These are phyloP conservation scores for Cylloceria caligata DNA, from an alignment of 2,888 invertebrate genomes.

Conservation along the genomic window DNA sequence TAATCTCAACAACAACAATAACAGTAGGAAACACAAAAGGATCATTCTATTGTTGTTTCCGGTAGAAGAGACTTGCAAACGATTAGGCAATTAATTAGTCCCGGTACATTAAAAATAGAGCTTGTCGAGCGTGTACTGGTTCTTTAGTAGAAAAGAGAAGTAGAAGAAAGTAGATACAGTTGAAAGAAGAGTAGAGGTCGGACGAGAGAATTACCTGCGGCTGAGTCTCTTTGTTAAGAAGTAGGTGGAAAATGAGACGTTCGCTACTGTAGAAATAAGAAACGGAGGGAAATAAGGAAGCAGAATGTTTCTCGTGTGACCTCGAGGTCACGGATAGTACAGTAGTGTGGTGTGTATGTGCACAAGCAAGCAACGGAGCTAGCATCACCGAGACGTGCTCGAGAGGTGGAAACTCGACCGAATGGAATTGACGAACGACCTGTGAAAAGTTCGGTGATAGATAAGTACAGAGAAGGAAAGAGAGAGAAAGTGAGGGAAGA, in stretches of 20 bases:
- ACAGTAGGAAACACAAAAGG: too few relatives aligned
- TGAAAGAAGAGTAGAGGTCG: background rate
- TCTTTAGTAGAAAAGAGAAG: background rate
- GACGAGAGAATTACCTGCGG: background rate
- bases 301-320: slow-evolving; percentile 34
- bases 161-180: background rate
- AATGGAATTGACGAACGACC: slow-evolving; percentile 44
- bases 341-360: background rate
- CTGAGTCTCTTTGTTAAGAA: slow-evolving; percentile 3
- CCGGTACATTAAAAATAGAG: background rate
- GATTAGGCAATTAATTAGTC: slow-evolving; percentile 36
- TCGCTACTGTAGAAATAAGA: slow-evolving; percentile 1
- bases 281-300: slow-evolving; percentile 5
- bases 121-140: background rate
- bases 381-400: background rate
- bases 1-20: background rate
- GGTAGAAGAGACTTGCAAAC: slow-evolving; percentile 5
- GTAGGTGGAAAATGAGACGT: slow-evolving; percentile 7
- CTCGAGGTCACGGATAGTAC: slow-evolving; percentile 34
- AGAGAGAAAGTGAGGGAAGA: slow-evolving; percentile 2
- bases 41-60: background rate
- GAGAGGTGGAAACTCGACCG: slow-evolving; percentile 41
- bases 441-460: background rate
- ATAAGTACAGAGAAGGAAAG: background rate
- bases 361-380: background rate